phyloP scores from a whole-genome alignment of 2,797 vertebrate species.

The Manis pentadactyla region DNA sequence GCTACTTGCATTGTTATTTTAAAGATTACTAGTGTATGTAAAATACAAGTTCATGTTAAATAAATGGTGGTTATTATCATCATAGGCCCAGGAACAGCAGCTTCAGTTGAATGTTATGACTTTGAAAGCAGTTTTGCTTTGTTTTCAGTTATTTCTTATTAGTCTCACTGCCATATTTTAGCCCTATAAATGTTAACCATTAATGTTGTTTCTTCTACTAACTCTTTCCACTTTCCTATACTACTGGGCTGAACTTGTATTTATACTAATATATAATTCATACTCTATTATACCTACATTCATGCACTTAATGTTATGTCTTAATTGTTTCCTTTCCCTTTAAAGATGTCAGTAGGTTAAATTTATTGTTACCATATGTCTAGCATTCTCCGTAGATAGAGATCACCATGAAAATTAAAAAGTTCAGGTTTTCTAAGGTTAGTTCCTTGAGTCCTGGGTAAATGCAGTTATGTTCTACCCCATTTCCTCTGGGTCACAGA shows the following conservation, averaged over 20 bases:
- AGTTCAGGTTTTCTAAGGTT: slow-evolving; percentile 9
- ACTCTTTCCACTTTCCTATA: neutral
- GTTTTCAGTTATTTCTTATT: neutral
- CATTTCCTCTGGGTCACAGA: slow-evolving; percentile 7
- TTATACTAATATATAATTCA: slow-evolving; percentile 56
- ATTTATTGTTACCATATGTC: neutral
- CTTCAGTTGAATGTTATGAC: neutral
- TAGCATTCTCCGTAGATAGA: neutral
- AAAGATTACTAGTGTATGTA: neutral
- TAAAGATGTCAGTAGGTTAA: slow-evolving; percentile 28
- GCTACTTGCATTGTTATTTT: neutral
- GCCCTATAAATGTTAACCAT: neutral
- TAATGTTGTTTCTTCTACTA: neutral
- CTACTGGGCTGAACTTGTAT: slow-evolving; percentile 30
- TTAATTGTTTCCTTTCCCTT: slow-evolving; percentile 57
- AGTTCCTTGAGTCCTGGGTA: slow-evolving; percentile 8
- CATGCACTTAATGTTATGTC: neutral
- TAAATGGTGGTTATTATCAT: neutral
- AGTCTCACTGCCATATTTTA: neutral
- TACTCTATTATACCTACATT: neutral
- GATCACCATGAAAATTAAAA: slow-evolving; percentile 44
- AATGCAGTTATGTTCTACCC: neutral
- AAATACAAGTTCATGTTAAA: neutral
- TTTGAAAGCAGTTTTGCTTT: slow-evolving; percentile 6
- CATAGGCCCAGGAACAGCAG: neutral